Conservation (phyloP, 2,113 vertebrate genomes). For the Mellivora capensis region DNA sequence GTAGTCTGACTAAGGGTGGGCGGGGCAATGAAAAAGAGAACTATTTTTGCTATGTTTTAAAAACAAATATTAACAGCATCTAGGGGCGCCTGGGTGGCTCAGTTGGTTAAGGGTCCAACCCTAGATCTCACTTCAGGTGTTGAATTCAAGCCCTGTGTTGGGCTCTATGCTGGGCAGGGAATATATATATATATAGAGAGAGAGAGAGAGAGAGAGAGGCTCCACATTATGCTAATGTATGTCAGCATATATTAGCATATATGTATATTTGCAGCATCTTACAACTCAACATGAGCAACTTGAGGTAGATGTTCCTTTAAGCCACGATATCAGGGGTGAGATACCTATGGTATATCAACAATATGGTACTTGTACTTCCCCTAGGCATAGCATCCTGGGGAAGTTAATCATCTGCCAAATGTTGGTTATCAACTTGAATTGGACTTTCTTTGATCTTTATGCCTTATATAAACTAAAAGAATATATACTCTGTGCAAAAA, state of each 20-base stretch:
- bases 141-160: not conserved
- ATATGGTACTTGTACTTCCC: not conserved
- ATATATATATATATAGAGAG: no score
- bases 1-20: not conserved
- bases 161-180: not conserved
- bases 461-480: not conserved
- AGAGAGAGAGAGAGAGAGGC: no score
- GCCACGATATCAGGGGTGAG: not conserved
- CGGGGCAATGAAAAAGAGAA: not conserved
- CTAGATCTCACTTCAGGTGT: not conserved
- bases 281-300: not conserved
- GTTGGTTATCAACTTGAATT: constrained; percentile 12
- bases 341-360: not conserved
- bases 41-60: not conserved
- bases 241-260: no score
- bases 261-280: not conserved
- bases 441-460: not conserved
- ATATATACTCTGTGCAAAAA: not conserved
- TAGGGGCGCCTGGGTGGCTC: not conserved
- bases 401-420: not conserved
- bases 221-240: no score
- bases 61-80: not conserved
- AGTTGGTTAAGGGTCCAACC: not conserved
- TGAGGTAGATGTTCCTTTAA: not conserved
- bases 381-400: not conserved